Base-by-base conservation (phyloP, 2,797 vertebrate genomes). In the Cetoscarus ocellatus region DNA sequence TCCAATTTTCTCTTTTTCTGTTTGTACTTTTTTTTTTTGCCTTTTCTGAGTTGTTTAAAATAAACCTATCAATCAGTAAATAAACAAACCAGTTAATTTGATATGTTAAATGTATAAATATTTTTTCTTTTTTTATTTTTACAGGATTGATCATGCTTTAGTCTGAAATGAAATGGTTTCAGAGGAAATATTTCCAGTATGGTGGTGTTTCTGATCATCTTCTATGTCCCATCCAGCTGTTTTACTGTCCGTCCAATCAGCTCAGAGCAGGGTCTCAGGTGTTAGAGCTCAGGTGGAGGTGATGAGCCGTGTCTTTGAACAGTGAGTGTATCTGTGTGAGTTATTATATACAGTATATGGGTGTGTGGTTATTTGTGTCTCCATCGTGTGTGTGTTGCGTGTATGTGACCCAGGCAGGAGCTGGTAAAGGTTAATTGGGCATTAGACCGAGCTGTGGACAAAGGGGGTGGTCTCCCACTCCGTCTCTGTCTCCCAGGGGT, bases 361-460 rank as follows among this genome's bases (percentile, higher is more conserved):
- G 51, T 79, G 49, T 75, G 49, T 73, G 12, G 54, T 65, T 58
- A 15, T 68, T 51, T 35, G 45, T 69, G 69, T 34, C 27, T 60
- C 36, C 52, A 55, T 6, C n/a, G 40, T 63, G 45, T 60, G 52
- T 71, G 27, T 74, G 49, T 44, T 34, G 40, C 62, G 69, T 81
- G 71, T 67, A 54, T 67, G 71, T 74, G 68, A 66, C 80, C 77
- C 77, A 80, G 58, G 81, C 73, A 76, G 75, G 67, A 77, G 68
- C 83, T 87, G 77, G 77, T 86, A 94, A 95, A 95, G 94, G 94
- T 94, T 95, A 95, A 95, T 94, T 95, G 93, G 93, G 93, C 85
- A 92, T 95, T 94, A 94, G 85, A 85, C 79, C 83, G 84, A 83
- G 87, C 74, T 88, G 80, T 86, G 79, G 86, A 82, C 75, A 27